Conservation (phyloP, 2,113 vertebrate genomes). For the Poecilia latipinna region DNA sequence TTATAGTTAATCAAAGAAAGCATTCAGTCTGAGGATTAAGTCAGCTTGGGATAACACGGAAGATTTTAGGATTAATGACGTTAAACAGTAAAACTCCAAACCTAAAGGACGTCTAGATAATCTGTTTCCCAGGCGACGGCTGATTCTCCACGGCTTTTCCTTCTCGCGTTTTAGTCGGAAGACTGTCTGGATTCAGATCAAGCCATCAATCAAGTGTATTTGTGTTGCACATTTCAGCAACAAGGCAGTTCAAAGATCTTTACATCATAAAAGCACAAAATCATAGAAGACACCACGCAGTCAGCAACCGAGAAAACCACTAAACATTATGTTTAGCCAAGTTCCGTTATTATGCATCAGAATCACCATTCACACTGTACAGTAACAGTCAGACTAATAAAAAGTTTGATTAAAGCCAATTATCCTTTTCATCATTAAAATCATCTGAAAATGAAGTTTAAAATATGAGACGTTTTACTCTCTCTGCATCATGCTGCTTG, state of each 20-base stretch:
- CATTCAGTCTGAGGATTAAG: no score
- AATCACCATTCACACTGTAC: neutral
- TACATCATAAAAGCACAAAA: no score
- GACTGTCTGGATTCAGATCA: no score
- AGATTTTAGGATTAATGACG: neutral
- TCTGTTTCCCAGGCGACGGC: neutral
- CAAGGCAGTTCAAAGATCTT: no score
- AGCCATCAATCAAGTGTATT: no score
- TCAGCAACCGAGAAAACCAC: no score
- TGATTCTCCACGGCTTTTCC: neutral
- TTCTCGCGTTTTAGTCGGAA: no score
- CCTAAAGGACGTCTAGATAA: neutral
- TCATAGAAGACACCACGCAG: no score
- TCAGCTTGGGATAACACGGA: no score
- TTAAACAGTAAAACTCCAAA: neutral
- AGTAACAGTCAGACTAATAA: neutral
- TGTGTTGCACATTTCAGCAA: no score
- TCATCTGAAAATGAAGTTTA: neutral
- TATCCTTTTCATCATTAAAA: neutral
- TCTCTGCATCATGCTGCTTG: neutral
- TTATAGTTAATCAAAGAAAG: neutral
- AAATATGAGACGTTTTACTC: neutral
- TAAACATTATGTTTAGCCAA: no score
- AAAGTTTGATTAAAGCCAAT: neutral
- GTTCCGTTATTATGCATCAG: no score